Evolutionary conservation across 2,797 vertebrate species (phyloP), one percentile per base, ranked within the genome.

Genomic region (Xenopus petersii): DNA sequence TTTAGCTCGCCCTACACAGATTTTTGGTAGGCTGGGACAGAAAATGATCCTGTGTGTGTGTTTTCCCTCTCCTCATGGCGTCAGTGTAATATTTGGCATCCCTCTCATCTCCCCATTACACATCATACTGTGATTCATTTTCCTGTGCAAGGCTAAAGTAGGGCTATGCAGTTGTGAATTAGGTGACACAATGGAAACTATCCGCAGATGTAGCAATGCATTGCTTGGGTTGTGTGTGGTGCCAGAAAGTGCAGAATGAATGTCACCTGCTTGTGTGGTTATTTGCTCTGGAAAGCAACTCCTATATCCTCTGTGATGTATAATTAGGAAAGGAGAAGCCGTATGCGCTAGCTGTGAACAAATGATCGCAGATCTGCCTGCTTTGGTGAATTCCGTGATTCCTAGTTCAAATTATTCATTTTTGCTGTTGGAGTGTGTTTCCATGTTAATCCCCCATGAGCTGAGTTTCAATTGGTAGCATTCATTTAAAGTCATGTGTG

Each of bases 391-490:
- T 79, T 65, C 71, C 46, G 46, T 79, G 77, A 70, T 79, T 66
- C 30, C 9, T 70, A 54, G 46, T 67, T 70, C 55, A 55, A 79
- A 79, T 74, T 70, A 74, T 79, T 26, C 46, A 70, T 42, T 79
- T 79, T 79, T 71, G 77, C 77, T 66, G 61, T 42, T 36, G 59
- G 59, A 72, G 61, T 74, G 65, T 74, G 49, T 70, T 70, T 70
- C 71, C 62, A 55, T 61, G 66, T 70, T 46, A 74, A 55, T 74
- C 77, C 77, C 71, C 70, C 30, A 46, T 79, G 77, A 74, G 58
- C 65, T 70, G 54, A 26, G 51, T 65, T 70, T 74, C 71, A 70
- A 70, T 74, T 79, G 62, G 77, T 74, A 79, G 77, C 71, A 79
- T 79, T 74, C 62, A 62, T 70, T 79, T 64, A 70, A 74, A 79